Evolutionary conservation across 2,888 invertebrate genomes (phyloP), one percentile per base, ranked within the genome.

Genomic region (Drosophila anomalata): DNA sequence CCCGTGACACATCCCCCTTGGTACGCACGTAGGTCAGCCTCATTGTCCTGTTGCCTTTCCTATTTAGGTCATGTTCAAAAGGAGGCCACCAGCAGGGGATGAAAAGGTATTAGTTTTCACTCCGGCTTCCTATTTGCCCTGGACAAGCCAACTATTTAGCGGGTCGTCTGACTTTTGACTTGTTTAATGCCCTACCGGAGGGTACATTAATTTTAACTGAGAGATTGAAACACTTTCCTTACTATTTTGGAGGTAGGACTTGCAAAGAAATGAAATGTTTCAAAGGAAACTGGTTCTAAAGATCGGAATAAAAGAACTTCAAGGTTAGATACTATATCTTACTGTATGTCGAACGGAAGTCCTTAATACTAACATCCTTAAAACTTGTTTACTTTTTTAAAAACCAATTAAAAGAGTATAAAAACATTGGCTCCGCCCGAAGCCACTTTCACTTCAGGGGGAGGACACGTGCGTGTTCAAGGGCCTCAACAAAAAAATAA

Each of bases 21-120:
- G 58, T 46, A 56, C 54, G 60, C 56, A 47, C 67, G 29, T 41
- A 39, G 53, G 48, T 33, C 48, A 48, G 17, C 17, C 41, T 63
- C 52, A 59, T 73, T 78, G 67, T 78, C 41, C 41, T 42, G 41
- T 42, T 42, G 60, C 62, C 71, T 48, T 73, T 65, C 73, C 73
- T 76, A 87, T 84, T 84, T 89, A 75, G 88, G 88, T 89, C 89
- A 88, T 77, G 77, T 77, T 78, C 46, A 55, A 48, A 53, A 31
- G 20, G 17, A 24, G 39, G 36, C n/a, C 42, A n/a, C 11, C 42
- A n/a, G 11, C 31, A 56, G 9, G 53, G n/a, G 33, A 57, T 17
- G 59, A 1, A 36, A 7, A 20, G 29, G n/a, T 54, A 29, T 57
- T 54, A 11, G 29, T 41, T 58, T 58, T 12, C 12, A 29, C 7